phyloP scores from a whole-genome alignment of 2,888 invertebrate genomes.

The Macaria liturata region DNA sequence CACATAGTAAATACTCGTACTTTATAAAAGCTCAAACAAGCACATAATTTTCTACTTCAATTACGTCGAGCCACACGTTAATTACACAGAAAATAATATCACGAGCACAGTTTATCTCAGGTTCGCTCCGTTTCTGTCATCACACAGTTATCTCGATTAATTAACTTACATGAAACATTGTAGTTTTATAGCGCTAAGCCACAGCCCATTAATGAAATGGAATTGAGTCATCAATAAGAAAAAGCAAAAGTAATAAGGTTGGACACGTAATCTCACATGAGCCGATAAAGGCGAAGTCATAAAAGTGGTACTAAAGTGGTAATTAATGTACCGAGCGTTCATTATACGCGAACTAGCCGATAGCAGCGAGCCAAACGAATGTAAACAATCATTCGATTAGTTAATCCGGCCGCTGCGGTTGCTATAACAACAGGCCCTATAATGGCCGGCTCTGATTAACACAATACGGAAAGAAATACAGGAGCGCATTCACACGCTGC shows the following conservation, averaged over 20 bases:
- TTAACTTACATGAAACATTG: conserved; percentile 38
- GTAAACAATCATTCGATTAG: conserved; percentile 76
- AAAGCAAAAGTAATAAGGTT: conserved; percentile 60
- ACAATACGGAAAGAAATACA: conserved; percentile 50
- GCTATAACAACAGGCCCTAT: conserved; percentile 49
- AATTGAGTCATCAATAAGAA: conserved; percentile 67
- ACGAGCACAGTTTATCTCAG: conserved; percentile 31
- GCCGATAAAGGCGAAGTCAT: conserved; percentile 69
- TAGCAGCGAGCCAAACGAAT: conserved; percentile 59
- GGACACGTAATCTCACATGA: conserved; percentile 70
- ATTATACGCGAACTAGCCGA: conserved; percentile 66
- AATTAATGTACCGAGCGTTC: conserved; percentile 75
- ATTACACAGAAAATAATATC: conserved; percentile 30
- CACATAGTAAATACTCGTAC: too few species aligned
- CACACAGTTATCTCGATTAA: conserved; percentile 36
- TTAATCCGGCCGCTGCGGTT: conserved; percentile 59
- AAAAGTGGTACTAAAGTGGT: conserved; percentile 73
- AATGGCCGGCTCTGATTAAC: conserved; percentile 58
- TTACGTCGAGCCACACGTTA: conserved; percentile 9
- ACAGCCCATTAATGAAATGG: conserved; percentile 42
- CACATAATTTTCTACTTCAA: too few species aligned
- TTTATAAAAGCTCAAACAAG: too few species aligned
- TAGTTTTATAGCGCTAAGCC: conserved; percentile 39
- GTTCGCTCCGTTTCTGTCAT: conserved; percentile 36
- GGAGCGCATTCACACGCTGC: conserved; percentile 28